A percentile compares a stretch with the other conserved stretches of the same genome.
Conservation (phyloP, 2,113 vertebrate species). For the Calonectris borealis region DNA sequence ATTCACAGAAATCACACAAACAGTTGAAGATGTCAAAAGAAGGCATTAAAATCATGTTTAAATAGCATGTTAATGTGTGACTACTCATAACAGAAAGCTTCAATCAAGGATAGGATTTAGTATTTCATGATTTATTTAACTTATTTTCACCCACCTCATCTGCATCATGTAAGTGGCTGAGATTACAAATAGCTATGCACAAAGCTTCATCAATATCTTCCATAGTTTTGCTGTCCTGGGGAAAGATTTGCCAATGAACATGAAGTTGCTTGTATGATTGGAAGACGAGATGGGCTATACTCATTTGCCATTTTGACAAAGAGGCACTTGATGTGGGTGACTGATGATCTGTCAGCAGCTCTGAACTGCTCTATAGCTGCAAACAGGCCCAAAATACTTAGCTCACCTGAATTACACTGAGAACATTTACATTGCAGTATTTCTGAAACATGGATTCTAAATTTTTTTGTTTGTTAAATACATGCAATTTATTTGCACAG, state of each 20-base stretch:
- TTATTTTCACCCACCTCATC: conserved; percentile 61
- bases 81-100: neutral
- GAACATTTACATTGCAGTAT: neutral
- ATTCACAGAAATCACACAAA: neutral
- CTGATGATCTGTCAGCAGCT: neutral
- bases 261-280: neutral
- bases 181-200: conserved; percentile 54
- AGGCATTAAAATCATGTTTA: neutral
- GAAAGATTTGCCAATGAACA: neutral
- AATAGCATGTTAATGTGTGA: neutral
- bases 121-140: neutral
- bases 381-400: neutral
- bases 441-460: neutral
- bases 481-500: neutral
- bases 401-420: neutral
- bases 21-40: neutral
- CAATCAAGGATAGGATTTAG: neutral
- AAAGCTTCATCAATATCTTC: conserved; percentile 73
- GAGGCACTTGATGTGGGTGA: neutral
- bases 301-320: neutral
- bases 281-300: neutral
- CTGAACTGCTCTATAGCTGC: neutral
- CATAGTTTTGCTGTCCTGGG: conserved; percentile 48
- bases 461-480: neutral
- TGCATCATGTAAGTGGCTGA: conserved; percentile 50